phyloP scores from a whole-genome alignment of 2,888 invertebrate species.

The Gasteruption jaculator region DNA sequence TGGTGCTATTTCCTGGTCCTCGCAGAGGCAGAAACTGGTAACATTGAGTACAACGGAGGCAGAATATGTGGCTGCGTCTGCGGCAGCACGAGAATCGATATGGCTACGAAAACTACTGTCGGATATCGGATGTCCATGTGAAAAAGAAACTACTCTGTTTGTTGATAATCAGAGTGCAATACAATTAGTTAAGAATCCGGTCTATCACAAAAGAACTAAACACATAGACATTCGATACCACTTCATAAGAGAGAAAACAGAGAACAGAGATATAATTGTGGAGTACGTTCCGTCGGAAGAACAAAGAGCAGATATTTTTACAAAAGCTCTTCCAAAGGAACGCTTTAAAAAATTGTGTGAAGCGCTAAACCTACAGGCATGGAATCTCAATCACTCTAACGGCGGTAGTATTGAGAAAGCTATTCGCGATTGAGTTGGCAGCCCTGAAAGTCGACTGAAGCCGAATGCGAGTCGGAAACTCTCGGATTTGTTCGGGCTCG shows the following conservation, averaged over 20 bases:
- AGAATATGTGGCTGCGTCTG: conserved; percentile 29
- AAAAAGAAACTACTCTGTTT: conserved; percentile 5
- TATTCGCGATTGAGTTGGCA: too few relatives aligned
- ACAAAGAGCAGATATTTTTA: conserved; percentile 24
- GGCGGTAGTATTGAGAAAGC: conserved; percentile 19
- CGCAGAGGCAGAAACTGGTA: conserved; percentile 21
- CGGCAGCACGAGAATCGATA: conserved; percentile 24
- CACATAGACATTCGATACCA: conserved; percentile 25
- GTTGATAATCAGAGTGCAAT: conserved; percentile 22
- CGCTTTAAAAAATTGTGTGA: conserved; percentile 13
- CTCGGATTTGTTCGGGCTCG: too few relatives aligned
- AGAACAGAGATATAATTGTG: conserved; percentile 13
- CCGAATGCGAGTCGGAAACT: too few relatives aligned
- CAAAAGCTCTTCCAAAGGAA: conserved; percentile 19
- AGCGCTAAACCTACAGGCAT: conserved; percentile 12
- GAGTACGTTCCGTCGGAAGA: conserved; percentile 14
- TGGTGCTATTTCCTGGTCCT: conserved; percentile 23
- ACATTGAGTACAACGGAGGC: conserved; percentile 18
- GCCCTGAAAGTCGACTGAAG: too few relatives aligned
- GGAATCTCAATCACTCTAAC: conserved; percentile 15
- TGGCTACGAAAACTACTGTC: conserved; percentile 27
- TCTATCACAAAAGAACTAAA: conserved; percentile 24
- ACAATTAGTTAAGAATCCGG: conserved; percentile 22
- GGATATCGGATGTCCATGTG: conserved; percentile 17
- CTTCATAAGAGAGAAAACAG: conserved; percentile 21